A percentile compares a stretch with the other conserved stretches of the same genome.
Evolutionary conservation across 2,113 vertebrate species (phyloP).

Genomic region (Mustelus asterias): DNA sequence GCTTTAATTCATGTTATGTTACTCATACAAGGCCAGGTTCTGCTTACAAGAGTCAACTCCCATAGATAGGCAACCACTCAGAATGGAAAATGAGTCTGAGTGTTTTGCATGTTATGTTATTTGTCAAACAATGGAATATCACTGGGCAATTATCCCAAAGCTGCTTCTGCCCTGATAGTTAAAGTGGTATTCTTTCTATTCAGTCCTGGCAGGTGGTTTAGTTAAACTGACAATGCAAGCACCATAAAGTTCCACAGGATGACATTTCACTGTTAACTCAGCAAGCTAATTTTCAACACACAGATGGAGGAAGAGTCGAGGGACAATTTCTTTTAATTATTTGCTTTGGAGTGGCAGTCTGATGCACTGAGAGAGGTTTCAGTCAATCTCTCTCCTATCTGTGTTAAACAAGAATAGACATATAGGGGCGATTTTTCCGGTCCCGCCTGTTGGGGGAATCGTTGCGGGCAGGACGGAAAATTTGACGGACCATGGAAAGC

Average conservation of each 20-base stretch:
- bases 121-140: not conserved
- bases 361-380: not conserved
- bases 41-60: not conserved
- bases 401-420: not conserved
- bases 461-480: too few species aligned
- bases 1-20: not conserved
- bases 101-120: not conserved
- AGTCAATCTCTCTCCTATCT: not conserved
- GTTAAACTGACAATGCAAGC: not conserved
- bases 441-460: too few species aligned
- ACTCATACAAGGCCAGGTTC: not conserved
- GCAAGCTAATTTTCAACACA: not conserved
- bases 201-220: not conserved
- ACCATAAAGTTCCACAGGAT: not conserved
- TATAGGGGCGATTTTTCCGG: too few species aligned
- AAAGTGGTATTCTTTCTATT: not conserved
- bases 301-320: not conserved
- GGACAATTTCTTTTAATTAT: not conserved
- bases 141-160: not conserved
- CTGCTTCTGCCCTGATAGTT: not conserved
- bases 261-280: not conserved
- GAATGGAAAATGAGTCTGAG: not conserved
- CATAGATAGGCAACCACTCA: not conserved
- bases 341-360: not conserved
- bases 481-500: too few species aligned